Percentiles rank a stretch among this genome's conserved stretches.
Conservation (phyloP, 2,113 vertebrate species). For the Phrynosoma platyrhinos region DNA sequence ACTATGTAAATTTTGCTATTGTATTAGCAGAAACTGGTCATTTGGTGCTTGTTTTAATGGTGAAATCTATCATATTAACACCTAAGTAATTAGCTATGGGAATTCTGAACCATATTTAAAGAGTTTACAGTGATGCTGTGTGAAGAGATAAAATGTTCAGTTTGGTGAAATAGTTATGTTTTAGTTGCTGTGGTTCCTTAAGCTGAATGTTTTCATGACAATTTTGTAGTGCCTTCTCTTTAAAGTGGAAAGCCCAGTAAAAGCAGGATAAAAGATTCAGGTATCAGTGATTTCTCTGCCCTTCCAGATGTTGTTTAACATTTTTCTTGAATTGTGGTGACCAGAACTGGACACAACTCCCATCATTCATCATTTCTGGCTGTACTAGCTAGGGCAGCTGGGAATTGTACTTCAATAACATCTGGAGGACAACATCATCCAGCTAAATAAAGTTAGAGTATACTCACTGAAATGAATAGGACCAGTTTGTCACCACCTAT, state of each 20-base stretch:
- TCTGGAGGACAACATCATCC: too few relatives aligned
- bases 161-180: neutral
- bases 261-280: neutral
- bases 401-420: too few relatives aligned
- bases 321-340: too few relatives aligned
- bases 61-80: slow-evolving; percentile 16
- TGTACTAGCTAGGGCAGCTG: too few relatives aligned
- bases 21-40: slow-evolving; percentile 24
- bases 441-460: too few relatives aligned
- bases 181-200: neutral
- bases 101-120: slow-evolving; percentile 24
- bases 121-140: slow-evolving; percentile 2
- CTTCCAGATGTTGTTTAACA: neutral
- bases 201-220: neutral
- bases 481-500: too few relatives aligned
- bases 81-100: slow-evolving; percentile 16
- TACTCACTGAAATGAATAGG: too few relatives aligned
- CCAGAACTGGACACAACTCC: too few relatives aligned
- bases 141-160: neutral
- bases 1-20: slow-evolving; percentile 4
- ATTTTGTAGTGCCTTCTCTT: neutral
- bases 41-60: slow-evolving; percentile 30
- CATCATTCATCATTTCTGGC: too few relatives aligned
- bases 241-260: neutral
- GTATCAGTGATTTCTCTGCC: neutral